These are phyloP conservation scores for Fopius arisanus DNA, from an alignment of 1,140 invertebrate species.

Conservation along the genomic window DNA sequence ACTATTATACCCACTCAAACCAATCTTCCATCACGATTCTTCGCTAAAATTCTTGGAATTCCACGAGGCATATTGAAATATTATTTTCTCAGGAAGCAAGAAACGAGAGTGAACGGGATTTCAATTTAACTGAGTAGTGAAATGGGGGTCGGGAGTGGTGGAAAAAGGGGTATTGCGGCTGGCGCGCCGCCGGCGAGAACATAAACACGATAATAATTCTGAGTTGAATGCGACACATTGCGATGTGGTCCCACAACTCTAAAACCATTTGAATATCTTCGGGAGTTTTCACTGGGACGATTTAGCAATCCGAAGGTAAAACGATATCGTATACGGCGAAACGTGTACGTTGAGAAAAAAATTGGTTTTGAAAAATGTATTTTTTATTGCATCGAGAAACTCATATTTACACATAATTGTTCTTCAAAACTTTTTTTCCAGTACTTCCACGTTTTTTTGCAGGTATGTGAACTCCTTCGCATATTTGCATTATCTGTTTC, in stretches of 20 bases:
- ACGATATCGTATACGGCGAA: neutral
- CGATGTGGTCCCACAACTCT: slow-evolving; percentile 2
- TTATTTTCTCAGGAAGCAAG: slow-evolving; percentile 5
- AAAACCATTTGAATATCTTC: slow-evolving; percentile 8
- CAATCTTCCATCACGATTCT: slow-evolving; percentile 12
- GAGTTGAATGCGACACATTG: slow-evolving; percentile 7
- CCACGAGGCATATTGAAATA: slow-evolving; percentile 14
- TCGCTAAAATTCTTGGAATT: neutral
- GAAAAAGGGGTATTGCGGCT: neutral
- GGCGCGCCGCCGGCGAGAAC: neutral
- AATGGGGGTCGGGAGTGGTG: neutral
- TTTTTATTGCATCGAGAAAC: too few species aligned
- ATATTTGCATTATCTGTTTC: neutral
- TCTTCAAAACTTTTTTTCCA: too few species aligned
- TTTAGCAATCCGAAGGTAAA: neutral
- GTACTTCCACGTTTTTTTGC: too few species aligned
- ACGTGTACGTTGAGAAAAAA: too few species aligned
- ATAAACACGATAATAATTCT: slow-evolving; percentile 16
- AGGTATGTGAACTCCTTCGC: neutral
- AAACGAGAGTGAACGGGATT: slow-evolving; percentile 17
- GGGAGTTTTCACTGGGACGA: neutral
- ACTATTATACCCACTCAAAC: neutral
- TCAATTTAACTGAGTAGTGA: slow-evolving; percentile 8
- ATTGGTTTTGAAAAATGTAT: too few species aligned
- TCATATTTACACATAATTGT: too few species aligned